Evolutionary conservation across 2,113 vertebrate genomes (phyloP).

Genomic region (Micromys minutus): DNA sequence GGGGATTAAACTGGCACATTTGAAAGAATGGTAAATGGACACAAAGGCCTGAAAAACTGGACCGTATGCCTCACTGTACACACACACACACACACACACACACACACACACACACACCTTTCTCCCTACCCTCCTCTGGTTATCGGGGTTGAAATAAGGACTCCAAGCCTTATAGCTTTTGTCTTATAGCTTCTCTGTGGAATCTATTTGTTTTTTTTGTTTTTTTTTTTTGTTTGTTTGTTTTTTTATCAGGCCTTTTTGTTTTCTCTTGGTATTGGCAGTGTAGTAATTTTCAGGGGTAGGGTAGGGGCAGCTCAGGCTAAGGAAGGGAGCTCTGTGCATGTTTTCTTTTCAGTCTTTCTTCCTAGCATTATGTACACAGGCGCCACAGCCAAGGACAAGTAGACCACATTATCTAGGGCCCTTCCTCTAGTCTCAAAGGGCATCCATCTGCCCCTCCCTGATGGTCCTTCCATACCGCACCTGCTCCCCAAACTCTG

Average conservation of each 20-base stretch:
- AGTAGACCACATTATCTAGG: neutral
- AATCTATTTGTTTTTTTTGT: neutral
- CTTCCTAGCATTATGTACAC: neutral
- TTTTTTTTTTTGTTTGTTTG: neutral
- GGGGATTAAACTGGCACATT: neutral
- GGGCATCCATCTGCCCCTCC: neutral
- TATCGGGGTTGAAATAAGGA: neutral
- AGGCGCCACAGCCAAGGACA: neutral
- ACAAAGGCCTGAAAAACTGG: neutral
- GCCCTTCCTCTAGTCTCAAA: neutral
- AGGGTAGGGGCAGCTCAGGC: neutral
- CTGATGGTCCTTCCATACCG: neutral
- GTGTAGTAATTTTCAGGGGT: neutral
- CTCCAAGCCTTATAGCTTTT: neutral
- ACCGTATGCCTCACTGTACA: neutral
- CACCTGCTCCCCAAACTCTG: neutral
- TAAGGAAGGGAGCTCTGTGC: too few relatives aligned
- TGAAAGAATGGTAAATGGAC: neutral
- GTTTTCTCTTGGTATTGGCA: neutral
- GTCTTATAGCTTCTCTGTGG: neutral
- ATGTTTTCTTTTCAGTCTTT: neutral
- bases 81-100: too few relatives aligned
- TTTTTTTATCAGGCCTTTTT: neutral
- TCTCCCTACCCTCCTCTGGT: neutral
- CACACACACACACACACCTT: neutral